A percentile compares a stretch with the other conserved stretches of the same genome.
Evolutionary conservation across 2,797 vertebrate species (phyloP).

Genomic region (Ceyx erithaca): DNA sequence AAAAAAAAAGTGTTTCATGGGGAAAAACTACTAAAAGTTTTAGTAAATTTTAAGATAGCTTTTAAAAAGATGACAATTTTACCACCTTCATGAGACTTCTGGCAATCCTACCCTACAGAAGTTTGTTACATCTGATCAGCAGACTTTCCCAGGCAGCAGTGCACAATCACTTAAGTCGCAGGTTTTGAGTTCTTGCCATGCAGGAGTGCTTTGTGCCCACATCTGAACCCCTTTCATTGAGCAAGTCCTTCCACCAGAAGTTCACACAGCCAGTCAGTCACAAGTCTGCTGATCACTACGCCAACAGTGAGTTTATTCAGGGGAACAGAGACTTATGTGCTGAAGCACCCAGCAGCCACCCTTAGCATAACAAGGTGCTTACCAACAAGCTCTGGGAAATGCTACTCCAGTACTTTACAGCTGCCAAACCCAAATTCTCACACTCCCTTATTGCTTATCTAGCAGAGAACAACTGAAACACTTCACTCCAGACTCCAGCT

Average conservation of each 20-base stretch:
- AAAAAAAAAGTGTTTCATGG: background rate
- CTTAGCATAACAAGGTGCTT: accelerated
- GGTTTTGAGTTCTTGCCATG: background rate
- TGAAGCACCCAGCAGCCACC: background rate
- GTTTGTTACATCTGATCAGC: background rate
- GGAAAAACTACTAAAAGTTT: background rate
- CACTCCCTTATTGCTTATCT: background rate
- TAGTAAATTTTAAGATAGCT: background rate
- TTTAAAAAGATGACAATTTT: background rate
- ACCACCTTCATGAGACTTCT: background rate
- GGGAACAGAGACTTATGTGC: background rate
- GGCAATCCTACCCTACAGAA: background rate
- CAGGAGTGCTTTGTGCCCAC: background rate
- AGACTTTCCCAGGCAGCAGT: background rate
- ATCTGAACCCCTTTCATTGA: background rate
- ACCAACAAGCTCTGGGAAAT: background rate
- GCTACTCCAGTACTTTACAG: background rate
- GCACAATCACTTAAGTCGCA: accelerated
- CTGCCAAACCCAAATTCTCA: background rate
- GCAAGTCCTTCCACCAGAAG: background rate
- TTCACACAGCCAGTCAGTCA: background rate
- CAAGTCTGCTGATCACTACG: accelerated
- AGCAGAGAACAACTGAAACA: background rate
- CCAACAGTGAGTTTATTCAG: background rate
- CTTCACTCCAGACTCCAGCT: background rate